Conservation (phyloP, 2,113 vertebrate genomes). For the Lipophrys pholis region DNA sequence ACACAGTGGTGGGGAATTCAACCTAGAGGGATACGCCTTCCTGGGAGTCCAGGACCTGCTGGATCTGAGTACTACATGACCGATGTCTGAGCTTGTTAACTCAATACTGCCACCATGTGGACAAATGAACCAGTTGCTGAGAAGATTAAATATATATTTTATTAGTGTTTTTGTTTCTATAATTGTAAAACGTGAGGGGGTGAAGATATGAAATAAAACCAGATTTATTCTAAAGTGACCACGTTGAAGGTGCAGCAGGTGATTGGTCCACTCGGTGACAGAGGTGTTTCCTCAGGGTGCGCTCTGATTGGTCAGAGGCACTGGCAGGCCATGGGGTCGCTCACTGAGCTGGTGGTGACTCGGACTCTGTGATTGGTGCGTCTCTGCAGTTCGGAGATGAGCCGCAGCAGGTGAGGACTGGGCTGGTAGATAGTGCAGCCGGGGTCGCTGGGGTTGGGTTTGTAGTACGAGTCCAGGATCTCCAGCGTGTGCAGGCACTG, state of each 20-base stretch:
- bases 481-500: slow-evolving; percentile 35
- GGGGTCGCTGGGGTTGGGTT: slow-evolving; percentile 11
- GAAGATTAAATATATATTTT: too few species aligned
- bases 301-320: slow-evolving; percentile 47
- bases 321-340: slow-evolving; percentile 40
- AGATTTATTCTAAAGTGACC: too few species aligned
- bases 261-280: background rate
- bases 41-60: too few species aligned
- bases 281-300: background rate
- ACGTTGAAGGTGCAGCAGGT: background rate
- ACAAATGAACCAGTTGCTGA: too few species aligned
- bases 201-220: too few species aligned
- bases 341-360: slow-evolving; percentile 41
- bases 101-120: too few species aligned
- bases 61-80: too few species aligned
- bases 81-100: too few species aligned
- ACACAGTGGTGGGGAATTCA: too few species aligned
- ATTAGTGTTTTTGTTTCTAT: too few species aligned
- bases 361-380: slow-evolving; percentile 52
- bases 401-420: slow-evolving; percentile 37
- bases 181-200: too few species aligned
- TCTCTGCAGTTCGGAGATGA: slow-evolving; percentile 45
- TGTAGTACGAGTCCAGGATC: slow-evolving; percentile 59
- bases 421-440: slow-evolving; percentile 29
- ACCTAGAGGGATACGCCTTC: too few species aligned